Base-by-base conservation (phyloP, 2,113 vertebrate species). In the Nannospalax galili region DNA sequence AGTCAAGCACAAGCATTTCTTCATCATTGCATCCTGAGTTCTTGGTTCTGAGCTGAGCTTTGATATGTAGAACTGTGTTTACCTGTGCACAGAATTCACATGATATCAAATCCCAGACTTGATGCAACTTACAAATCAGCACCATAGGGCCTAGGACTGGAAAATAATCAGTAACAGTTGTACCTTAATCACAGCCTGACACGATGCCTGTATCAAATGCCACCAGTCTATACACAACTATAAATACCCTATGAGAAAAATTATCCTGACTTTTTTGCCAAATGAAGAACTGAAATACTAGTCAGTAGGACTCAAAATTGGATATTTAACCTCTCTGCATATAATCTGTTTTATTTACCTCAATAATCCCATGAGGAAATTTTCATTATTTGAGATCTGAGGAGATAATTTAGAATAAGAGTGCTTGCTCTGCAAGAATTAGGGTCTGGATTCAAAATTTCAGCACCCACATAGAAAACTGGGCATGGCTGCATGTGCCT, bases 81-180 rank as follows among this genome's bases (percentile, higher is more conserved):
- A 37, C 79, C 37, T n/a, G 26, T 30, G 42, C 48, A 16, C 30
- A 40, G 40, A 77, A 90, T 88, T 73, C 40, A 60, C 28, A 56
- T 77, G 60, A 40, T 87, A 67, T 40, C 72, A 81, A 72, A 60
- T 73, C 45, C 16, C 81, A 58, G 80, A 19, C 26, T 93, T 77
- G 70, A 75, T 35, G 62, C 86, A 84, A 92, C 95, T 95, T 94
- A 92, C 72, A 93, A 78, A 92, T 92, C 56, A 74, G 78, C 58
- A 52, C 2, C 52, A 73, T 48, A 69, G 86, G 28, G 26, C 32
- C 56, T 40, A 84, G 56, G 22, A 28, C 67, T 60, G 19, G 56
- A 79, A 45, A 92, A 40, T 26, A 77, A 89, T 77, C 52, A 62
- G 52, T 30, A 93, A 74, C 80, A 80, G 85, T 35, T 79, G 42